Percentiles rank a stretch among this genome's conserved stretches.
Evolutionary conservation across 1,140 invertebrate species (phyloP).

Genomic region (Andrena cerasifolii): DNA sequence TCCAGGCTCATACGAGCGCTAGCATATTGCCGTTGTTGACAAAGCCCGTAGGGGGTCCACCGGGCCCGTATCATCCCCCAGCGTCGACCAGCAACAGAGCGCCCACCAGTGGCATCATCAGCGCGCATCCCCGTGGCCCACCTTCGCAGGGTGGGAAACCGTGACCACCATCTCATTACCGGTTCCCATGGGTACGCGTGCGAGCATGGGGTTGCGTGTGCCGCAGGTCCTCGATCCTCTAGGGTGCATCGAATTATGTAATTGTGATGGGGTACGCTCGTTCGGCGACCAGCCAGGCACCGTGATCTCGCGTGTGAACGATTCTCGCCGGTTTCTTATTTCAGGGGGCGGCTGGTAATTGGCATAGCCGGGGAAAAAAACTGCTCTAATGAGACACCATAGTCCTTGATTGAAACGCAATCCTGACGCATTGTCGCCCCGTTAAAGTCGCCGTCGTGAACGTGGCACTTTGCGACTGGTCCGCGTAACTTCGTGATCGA

Average conservation of each 20-base stretch:
- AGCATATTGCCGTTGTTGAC: conserved; percentile 82
- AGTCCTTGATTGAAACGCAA: not conserved
- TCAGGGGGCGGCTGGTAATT: conserved; percentile 23
- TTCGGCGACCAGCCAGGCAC: too few species aligned
- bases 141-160: conserved; percentile 76
- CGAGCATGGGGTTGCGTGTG: conserved; percentile 72
- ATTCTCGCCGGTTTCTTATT: conserved; percentile 40
- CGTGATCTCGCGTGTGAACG: conserved; percentile 75
- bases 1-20: conserved; percentile 63
- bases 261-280: conserved; percentile 75
- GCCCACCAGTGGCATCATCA: conserved; percentile 48
- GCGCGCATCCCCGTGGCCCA: conserved; percentile 46
- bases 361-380: not conserved
- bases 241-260: conserved; percentile 81
- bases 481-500: not conserved
- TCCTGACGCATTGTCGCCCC: not conserved
- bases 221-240: conserved; percentile 61
- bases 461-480: not conserved
- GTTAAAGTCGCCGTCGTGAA: not conserved
- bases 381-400: not conserved
- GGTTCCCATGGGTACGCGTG: conserved; percentile 79
- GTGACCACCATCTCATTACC: conserved; percentile 82
- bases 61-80: conserved; percentile 73
- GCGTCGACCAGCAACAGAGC: conserved; percentile 21
- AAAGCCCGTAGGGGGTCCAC: conserved; percentile 75